Conservation (phyloP, 1,140 invertebrate species). For the Popillia japonica region DNA sequence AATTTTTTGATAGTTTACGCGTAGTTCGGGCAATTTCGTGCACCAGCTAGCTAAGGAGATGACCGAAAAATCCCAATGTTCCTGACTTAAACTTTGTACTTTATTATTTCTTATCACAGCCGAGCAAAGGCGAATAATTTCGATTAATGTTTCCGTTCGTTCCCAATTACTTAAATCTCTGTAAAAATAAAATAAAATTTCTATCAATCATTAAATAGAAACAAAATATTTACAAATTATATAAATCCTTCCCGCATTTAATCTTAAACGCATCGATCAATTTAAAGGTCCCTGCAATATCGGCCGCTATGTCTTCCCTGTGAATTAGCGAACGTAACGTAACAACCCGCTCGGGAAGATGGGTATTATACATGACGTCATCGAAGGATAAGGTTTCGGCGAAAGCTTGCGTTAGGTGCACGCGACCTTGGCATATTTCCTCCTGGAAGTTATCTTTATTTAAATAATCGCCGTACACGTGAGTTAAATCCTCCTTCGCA, state of each 20-base stretch:
- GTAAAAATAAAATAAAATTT: too few species aligned
- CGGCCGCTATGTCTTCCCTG: slow-evolving; percentile 51
- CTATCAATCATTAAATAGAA: too few species aligned
- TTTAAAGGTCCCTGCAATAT: slow-evolving; percentile 51
- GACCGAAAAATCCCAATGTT: slow-evolving; percentile 73
- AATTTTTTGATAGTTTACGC: slow-evolving; percentile 43
- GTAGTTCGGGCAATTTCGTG: slow-evolving; percentile 56
- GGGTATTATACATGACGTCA: slow-evolving; percentile 43
- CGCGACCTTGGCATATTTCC: slow-evolving; percentile 35
- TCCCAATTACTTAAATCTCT: slow-evolving; percentile 60
- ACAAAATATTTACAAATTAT: slow-evolving; percentile 40
- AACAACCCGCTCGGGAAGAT: slow-evolving; percentile 44
- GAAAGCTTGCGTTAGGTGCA: slow-evolving; percentile 54
- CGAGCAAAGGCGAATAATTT: slow-evolving; percentile 60
- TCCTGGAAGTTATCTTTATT: slow-evolving; percentile 36
- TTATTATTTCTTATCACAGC: slow-evolving; percentile 53
- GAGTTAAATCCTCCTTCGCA: slow-evolving; percentile 21
- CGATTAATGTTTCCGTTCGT: slow-evolving; percentile 53
- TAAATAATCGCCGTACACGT: slow-evolving; percentile 43
- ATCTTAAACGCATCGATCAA: slow-evolving; percentile 49
- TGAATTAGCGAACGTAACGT: slow-evolving; percentile 48
- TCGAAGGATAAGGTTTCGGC: slow-evolving; percentile 49
- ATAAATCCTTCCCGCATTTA: slow-evolving; percentile 37
- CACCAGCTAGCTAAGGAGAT: slow-evolving; percentile 72
- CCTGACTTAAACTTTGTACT: slow-evolving; percentile 60